Evolutionary conservation across 2,888 invertebrate genomes (phyloP).

Genomic region (Chaetogeoica ovagalla): DNA sequence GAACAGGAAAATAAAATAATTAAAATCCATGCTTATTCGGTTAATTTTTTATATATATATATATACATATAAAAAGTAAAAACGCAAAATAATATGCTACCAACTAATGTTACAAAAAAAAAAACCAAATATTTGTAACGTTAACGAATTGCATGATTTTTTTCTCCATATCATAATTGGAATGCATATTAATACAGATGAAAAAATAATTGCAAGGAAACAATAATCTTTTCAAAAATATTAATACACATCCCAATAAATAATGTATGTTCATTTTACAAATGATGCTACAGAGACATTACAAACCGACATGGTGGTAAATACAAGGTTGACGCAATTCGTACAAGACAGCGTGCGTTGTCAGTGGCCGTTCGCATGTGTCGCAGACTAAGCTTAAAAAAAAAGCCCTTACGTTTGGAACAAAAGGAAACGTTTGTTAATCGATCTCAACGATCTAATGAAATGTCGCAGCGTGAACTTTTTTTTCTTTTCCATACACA

Average conservation of each 20-base stretch:
- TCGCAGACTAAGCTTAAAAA: background rate
- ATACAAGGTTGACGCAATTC: background rate
- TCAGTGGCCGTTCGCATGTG: background rate
- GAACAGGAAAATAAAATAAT: background rate
- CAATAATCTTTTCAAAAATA: conserved; percentile 24
- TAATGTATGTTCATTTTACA: background rate
- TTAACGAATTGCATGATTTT: too few relatives aligned
- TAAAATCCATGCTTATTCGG: too few relatives aligned
- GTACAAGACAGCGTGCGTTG: background rate
- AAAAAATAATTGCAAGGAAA: conserved; percentile 45
- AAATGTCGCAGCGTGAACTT: background rate
- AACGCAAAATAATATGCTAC: too few relatives aligned
- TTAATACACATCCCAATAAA: background rate
- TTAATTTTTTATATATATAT: too few relatives aligned
- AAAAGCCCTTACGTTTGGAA: background rate
- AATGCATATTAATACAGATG: background rate
- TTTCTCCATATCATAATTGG: background rate
- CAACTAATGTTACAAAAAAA: too few relatives aligned
- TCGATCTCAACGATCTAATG: background rate
- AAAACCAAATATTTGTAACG: too few relatives aligned
- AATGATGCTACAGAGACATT: background rate
- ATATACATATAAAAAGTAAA: too few relatives aligned
- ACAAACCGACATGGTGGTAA: background rate
- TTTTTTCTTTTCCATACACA: too few relatives aligned
- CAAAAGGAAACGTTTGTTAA: conserved; percentile 4